Evolutionary conservation across 2,888 invertebrate species (phyloP).

Genomic region (Nematopogon swammerdamellus): DNA sequence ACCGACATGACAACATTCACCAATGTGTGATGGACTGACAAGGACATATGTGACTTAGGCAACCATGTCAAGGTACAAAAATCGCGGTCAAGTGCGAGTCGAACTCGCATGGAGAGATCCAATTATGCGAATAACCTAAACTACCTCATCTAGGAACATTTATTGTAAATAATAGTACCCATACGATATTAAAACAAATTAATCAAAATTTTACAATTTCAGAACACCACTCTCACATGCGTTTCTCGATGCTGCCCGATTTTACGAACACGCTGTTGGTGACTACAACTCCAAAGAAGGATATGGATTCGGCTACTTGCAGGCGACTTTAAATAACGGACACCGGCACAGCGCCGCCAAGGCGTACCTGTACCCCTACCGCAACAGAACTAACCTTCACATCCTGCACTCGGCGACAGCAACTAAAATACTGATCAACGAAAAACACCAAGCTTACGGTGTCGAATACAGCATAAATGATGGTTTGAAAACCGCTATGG

Average conservation of each 20-base stretch:
- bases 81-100: no score
- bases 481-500: conserved; percentile 57
- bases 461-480: conserved; percentile 33
- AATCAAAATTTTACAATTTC: conserved; percentile 15
- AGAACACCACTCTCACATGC: conserved; percentile 59
- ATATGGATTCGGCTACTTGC: conserved; percentile 55
- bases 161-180: no score
- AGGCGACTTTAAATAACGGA: conserved; percentile 49
- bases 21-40: no score
- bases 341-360: conserved; percentile 51
- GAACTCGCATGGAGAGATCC: no score
- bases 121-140: no score
- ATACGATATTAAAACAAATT: no score
- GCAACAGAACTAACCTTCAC: conserved; percentile 55
- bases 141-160: no score
- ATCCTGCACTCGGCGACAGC: conserved; percentile 53
- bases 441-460: conserved; percentile 38
- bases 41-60: no score
- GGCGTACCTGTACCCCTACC: conserved; percentile 55
- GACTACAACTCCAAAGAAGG: conserved; percentile 68
- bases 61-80: no score
- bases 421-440: conserved; percentile 57
- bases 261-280: conserved; percentile 60
- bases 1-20: no score
- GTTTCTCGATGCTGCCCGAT: conserved; percentile 61